phyloP scores from a whole-genome alignment of 2,113 vertebrate genomes.

The Polyodon spathula region DNA sequence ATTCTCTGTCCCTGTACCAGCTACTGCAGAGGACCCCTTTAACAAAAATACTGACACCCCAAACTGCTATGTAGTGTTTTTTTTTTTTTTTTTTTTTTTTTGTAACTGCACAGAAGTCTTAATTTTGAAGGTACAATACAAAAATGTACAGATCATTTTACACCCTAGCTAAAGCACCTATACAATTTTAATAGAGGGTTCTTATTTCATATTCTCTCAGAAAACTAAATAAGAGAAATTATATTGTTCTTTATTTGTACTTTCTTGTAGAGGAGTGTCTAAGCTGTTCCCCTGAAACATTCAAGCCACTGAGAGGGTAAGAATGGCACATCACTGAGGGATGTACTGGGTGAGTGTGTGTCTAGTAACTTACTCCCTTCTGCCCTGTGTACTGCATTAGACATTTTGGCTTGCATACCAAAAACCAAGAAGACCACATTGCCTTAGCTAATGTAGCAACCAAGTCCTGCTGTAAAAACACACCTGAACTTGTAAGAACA shows the following conservation, averaged over 20 bases:
- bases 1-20: no score
- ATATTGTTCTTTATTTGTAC: neutral
- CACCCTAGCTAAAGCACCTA: conserved; percentile 13
- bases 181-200: neutral
- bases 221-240: neutral
- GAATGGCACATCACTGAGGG: conserved; percentile 29
- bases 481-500: conserved; percentile 58
- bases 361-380: conserved; percentile 48
- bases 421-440: conserved; percentile 48
- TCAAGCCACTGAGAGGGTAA: conserved; percentile 10
- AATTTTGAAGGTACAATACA: conserved; percentile 35
- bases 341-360: conserved; percentile 15
- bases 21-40: no score
- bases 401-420: conserved; percentile 67
- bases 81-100: conserved; percentile 50
- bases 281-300: conserved; percentile 2
- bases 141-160: conserved; percentile 25
- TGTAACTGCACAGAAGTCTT: conserved; percentile 7
- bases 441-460: conserved; percentile 49
- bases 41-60: no score
- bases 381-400: conserved; percentile 34
- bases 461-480: conserved; percentile 53
- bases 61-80: conserved; percentile 33
- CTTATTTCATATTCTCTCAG: neutral
- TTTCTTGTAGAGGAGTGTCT: neutral